Evolutionary conservation across 2,888 invertebrate genomes (phyloP), one percentile per base, ranked within the genome.

Genomic region (Drosophila nigricruria): DNA sequence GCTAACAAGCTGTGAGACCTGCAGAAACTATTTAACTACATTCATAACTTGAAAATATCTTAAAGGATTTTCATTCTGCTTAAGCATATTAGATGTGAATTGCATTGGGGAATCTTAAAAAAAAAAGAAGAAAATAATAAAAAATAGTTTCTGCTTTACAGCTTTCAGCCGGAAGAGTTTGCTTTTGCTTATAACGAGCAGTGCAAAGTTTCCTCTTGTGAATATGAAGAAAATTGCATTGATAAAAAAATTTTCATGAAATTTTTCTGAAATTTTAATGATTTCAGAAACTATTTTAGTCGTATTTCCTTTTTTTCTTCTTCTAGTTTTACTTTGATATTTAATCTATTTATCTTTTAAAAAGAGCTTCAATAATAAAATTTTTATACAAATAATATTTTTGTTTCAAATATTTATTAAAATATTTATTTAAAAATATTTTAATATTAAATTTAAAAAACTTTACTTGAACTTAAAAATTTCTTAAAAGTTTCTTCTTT

Each of bases 31-130:
- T 30, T 56, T 42, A 20, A 30, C 54, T 32, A 23, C 56, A 30
- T 42, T 30, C 20, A 56, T 40, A 42, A 56, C 30, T 30, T 30
- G 42, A 56, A 56, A 25, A 20, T n/a, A 10, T 32, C 56, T 40
- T 56, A 42, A 56, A 56, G 56, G 42, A 30, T 20, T 56, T 42
- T 20, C 20, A 30, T 56, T 20, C 18, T 38, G 16, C 23, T 52
- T 34, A 34, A 32, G 9, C 25, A 38, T 18, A 40, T 54, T 52
- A 52, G 9, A 23, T 10, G 2, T 16, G 16, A 0, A 16, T 23
- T 34, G 52, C 52, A n/a, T 52, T 10, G 52, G 52, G 36, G 23
- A 34, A 20, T 23, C 32, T 14, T 34, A 9, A 9, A 16, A 8
- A 30, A 12, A 18, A 1, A 30, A 47, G n/a, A n/a, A n/a, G 1